Evolutionary conservation across 1,140 invertebrate genomes (phyloP), one percentile per base, ranked within the genome.

Genomic region (Nasonia longicornis): DNA sequence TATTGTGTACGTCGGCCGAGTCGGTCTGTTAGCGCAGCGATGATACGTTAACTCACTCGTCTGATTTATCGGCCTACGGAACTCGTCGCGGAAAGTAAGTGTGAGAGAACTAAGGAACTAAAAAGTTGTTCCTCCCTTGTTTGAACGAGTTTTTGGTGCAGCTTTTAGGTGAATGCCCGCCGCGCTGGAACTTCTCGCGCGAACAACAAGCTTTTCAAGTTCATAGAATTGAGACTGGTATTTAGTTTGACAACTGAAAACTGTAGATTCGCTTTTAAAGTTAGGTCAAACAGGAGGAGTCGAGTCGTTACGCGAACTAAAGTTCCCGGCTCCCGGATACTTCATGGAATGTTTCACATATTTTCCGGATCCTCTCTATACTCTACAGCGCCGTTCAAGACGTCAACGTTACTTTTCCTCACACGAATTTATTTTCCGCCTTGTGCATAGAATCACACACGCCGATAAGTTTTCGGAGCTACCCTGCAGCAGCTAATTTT

Each of bases 121-220:
- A 74, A 82, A 82, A 78, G 76, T 82, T 82, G 70, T 75, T 76
- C 73, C 79, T 79, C 42, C 71, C 63, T 82, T 82, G 77, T 82
- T 82, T 82, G 73, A 75, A 82, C 77, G 81, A 82, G 81, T 82
- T 82, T 82, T 82, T 75, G 77, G 81, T 82, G 52, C 52, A 42
- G 80, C 70, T 63, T 79, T 75, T 79, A 79, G 81, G 81, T 82
- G 29, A 79, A 82, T n/a, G 77, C 63, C 72, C 76, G 0, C 0
- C n/a, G 31, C 31, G 3, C 3, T 35, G 42, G n/a, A 12, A 82
- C 75, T 64, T 58, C 20, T 58, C 52, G 52, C 20, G 63, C 64
- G 77, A 82, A 82, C 81, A 82, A 82, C 81, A 79, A 79, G 81
- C 81, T 82, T 82, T 82, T 82, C 81, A 82, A 82, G 81, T 82